These are phyloP conservation scores for Metallyticus violacea DNA, from an alignment of 2,888 invertebrate genomes.

Conservation along the genomic window DNA sequence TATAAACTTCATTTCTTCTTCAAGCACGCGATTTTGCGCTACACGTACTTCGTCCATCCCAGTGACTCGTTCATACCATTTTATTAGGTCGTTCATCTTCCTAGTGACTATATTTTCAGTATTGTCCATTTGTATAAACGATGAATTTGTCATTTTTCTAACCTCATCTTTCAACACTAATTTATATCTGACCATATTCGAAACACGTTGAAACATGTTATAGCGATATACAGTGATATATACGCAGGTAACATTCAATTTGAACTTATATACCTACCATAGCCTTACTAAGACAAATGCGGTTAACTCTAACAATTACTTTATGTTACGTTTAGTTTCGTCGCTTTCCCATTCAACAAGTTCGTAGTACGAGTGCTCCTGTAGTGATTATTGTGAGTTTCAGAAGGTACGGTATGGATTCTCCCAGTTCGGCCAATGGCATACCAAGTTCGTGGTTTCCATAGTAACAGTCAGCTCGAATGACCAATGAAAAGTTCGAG, in stretches of 20 bases:
- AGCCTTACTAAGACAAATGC: not conserved
- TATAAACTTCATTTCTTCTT: conserved; percentile 64
- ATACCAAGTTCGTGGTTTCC: not conserved
- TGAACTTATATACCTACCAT: not conserved
- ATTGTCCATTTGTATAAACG: not conserved
- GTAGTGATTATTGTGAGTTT: not conserved
- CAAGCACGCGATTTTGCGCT: conserved; percentile 70
- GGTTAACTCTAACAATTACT: not conserved
- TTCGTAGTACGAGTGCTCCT: not conserved
- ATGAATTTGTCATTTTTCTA: not conserved
- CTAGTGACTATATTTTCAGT: conserved; percentile 41
- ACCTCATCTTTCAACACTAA: not conserved
- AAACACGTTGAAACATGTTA: not conserved
- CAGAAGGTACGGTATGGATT: too few relatives aligned
- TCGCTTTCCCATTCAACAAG: not conserved
- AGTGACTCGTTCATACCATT: conserved; percentile 69
- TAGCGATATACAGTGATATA: too few relatives aligned
- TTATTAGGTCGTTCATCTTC: conserved; percentile 52
- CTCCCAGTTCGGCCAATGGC: not conserved
- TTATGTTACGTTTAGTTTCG: not conserved
- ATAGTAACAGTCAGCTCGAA: not conserved
- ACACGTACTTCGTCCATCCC: conserved; percentile 75
- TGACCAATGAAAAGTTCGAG: not conserved
- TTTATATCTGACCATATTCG: not conserved
- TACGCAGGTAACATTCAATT: not conserved